A percentile compares a stretch with the other conserved stretches of the same genome.
Conservation (phyloP, 2,888 invertebrate species). For the Thyatira batis region DNA sequence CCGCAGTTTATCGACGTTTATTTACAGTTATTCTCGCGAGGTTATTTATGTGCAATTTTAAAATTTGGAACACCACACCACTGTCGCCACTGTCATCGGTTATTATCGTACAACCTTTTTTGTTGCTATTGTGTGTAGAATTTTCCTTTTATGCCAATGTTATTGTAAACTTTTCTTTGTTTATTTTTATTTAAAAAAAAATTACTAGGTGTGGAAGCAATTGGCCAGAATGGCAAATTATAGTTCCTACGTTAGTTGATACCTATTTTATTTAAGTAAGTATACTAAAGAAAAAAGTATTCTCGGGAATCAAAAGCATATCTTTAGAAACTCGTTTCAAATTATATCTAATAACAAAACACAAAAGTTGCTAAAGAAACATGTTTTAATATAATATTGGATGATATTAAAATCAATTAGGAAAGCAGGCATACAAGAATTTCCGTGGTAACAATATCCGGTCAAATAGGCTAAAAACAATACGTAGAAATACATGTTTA, state of each 20-base stretch:
- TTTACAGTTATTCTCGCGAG: background rate
- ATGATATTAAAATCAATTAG: background rate
- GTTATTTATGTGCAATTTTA: background rate
- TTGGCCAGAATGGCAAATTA: too few relatives aligned
- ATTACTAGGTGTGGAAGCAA: too few relatives aligned
- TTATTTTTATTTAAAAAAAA: too few relatives aligned
- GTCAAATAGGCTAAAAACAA: background rate
- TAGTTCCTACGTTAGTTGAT: too few relatives aligned
- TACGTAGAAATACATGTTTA: conserved; percentile 6
- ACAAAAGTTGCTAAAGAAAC: too few relatives aligned
- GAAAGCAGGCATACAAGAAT: background rate
- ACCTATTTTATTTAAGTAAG: too few relatives aligned
- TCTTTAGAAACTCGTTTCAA: too few relatives aligned
- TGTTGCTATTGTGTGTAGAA: background rate
- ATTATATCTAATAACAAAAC: too few relatives aligned
- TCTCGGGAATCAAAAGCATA: too few relatives aligned
- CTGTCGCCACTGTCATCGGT: background rate
- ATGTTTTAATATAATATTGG: too few relatives aligned
- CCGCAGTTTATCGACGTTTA: background rate
- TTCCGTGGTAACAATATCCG: background rate
- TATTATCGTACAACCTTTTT: background rate
- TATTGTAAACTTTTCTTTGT: background rate
- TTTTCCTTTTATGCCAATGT: background rate
- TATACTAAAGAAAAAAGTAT: too few relatives aligned
- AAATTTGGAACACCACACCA: background rate